Evolutionary conservation across 2,888 invertebrate species (phyloP).

Genomic region (Phlogophora meticulosa): DNA sequence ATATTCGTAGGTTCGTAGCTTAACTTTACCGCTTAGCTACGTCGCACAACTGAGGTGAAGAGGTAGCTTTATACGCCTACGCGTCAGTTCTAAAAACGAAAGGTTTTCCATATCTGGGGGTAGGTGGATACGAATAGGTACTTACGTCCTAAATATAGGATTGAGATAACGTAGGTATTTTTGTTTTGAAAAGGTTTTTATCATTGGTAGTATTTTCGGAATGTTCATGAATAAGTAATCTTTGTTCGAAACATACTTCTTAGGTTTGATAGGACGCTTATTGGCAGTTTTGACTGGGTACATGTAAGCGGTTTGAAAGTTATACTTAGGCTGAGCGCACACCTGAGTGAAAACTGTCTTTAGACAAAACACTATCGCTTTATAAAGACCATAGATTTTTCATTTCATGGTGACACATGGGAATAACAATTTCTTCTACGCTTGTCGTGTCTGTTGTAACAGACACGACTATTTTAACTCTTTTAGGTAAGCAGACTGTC

Average conservation of each 20-base stretch:
- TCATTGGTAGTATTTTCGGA: slow-evolving; percentile 20
- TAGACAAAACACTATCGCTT: neutral
- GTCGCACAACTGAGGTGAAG: neutral
- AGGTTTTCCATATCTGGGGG: slow-evolving; percentile 11
- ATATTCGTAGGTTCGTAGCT: too few relatives aligned
- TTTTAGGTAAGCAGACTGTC: too few relatives aligned
- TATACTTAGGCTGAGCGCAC: neutral
- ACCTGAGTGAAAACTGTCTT: too few relatives aligned
- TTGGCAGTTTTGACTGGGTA: neutral
- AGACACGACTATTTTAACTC: too few relatives aligned
- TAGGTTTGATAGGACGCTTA: slow-evolving; percentile 3
- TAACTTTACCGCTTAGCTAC: neutral
- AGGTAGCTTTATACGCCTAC: slow-evolving; percentile 40
- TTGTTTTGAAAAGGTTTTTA: neutral
- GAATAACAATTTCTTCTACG: too few relatives aligned
- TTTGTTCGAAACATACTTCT: slow-evolving; percentile 9
- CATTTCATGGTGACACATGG: too few relatives aligned
- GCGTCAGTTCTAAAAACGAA: slow-evolving; percentile 29
- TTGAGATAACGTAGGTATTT: slow-evolving; percentile 31
- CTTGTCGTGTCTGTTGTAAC: too few relatives aligned
- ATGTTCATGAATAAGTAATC: slow-evolving; percentile 36
- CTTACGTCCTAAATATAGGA: neutral
- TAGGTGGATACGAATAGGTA: neutral
- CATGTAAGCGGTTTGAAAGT: neutral
- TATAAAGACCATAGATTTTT: too few relatives aligned